Conservation (phyloP, 2,113 vertebrate genomes). For the zebrafish (Danio rerio) region DNA sequence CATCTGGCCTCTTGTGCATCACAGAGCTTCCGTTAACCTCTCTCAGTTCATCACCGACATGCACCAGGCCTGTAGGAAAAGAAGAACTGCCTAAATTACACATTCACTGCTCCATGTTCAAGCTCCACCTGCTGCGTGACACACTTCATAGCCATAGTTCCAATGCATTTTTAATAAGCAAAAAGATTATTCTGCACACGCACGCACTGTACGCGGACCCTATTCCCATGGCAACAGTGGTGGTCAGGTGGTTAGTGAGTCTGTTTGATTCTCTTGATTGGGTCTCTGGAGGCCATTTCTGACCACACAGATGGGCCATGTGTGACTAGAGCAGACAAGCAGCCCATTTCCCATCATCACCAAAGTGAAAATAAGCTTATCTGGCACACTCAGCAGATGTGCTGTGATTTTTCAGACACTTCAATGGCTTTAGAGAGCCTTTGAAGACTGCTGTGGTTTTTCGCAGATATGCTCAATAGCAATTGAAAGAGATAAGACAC, state of each 20-base stretch:
- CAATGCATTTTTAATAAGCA: constrained; percentile 53
- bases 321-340: constrained; percentile 2
- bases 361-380: background rate
- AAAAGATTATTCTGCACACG: constrained; percentile 34
- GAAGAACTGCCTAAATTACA: background rate
- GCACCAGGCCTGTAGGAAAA: constrained; percentile 86
- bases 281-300: constrained; percentile 47
- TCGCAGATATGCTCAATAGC: too few relatives aligned
- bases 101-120: background rate
- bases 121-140: background rate
- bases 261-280: constrained; percentile 44
- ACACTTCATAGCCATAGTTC: constrained; percentile 54
- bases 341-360: background rate
- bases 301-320: background rate
- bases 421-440: background rate
- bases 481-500: background rate
- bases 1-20: constrained; percentile 91
- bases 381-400: background rate
- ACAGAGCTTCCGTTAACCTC: constrained; percentile 93
- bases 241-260: constrained; percentile 51
- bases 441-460: background rate
- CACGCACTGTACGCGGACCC: background rate
- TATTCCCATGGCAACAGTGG: constrained; percentile 56
- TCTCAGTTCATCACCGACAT: constrained; percentile 93
- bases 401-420: background rate